Evolutionary conservation across 2,113 vertebrate genomes (phyloP).

Genomic region (Steatornis caripensis): DNA sequence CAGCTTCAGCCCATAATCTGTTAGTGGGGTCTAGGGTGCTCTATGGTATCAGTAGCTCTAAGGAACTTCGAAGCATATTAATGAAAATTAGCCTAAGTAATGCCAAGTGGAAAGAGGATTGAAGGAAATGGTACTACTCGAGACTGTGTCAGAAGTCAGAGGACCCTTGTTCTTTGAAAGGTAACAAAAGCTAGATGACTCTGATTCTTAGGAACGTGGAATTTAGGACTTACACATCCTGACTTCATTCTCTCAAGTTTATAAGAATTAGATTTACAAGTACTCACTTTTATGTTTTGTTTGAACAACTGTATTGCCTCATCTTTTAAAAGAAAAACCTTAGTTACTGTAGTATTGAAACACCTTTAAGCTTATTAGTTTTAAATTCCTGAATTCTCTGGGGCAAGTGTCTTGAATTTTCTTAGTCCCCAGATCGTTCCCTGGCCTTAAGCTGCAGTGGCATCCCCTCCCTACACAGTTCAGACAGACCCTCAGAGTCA

Average conservation of each 20-base stretch:
- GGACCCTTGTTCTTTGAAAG: background rate
- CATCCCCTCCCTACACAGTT: background rate
- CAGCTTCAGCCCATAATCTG: background rate
- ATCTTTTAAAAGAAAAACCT: background rate
- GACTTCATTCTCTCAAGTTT: background rate
- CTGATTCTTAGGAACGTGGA: background rate
- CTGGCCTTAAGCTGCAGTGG: background rate
- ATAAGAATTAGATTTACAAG: background rate
- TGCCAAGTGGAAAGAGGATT: background rate
- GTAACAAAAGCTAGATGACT: background rate
- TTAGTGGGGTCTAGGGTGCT: background rate
- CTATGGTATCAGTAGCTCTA: background rate
- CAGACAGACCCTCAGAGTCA: background rate
- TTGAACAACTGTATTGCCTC: background rate
- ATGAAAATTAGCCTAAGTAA: constrained; percentile 4
- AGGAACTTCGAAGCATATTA: background rate
- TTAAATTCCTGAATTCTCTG: background rate
- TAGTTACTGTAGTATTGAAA: background rate
- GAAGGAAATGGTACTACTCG: background rate
- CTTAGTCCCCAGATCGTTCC: background rate
- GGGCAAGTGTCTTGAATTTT: background rate
- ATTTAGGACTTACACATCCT: background rate
- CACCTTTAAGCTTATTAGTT: background rate
- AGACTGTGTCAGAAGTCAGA: background rate
- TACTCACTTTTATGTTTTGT: background rate